Evolutionary conservation across 2,113 vertebrate species (phyloP), one percentile per base, ranked within the genome.

Genomic region (Noctilio leporinus): DNA sequence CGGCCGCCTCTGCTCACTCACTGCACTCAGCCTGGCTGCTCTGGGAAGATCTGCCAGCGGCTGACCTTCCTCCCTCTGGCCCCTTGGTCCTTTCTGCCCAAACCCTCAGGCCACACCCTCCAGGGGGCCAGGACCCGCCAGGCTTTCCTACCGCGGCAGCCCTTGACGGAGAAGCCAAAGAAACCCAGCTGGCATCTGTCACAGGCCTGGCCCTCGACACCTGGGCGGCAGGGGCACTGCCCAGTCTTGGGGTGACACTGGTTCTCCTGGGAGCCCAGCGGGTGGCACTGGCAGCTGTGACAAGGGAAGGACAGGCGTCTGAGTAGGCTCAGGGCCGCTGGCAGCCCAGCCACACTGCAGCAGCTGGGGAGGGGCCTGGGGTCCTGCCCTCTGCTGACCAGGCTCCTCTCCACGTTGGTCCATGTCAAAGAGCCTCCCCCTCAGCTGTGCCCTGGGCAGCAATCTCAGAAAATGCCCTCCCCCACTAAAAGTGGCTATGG

Each of bases 141-240:
- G 1, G 51, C 49, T 49, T 73, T 0, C 0, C 96, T 98, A 99
- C 99, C 99, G 98, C 98, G 98, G 98, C 99, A 99, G 91, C 99
- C 99, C 84, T 98, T 98, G 95, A 98, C 96, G 0, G 99, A 99
- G 98, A 99, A 99, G 95, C 99, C 98, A 0, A 99, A 99, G 98
- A 99, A 99, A 22, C 99, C 98, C 0, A 89, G 95, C 49, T 98
- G 98, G 96, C 99, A 99, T 1, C 83, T 94, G 86, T 99, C 98
- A 0, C 99, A 99, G 47, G 95, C 95, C 38, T 38, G 97, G 53
- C 99, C 99, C 0, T 97, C 97, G 47, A 99, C 98, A 0, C 99
- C 99, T 0, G 98, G 97, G 2, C 96, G 99, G 97, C 99, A 99
- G 95, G 97, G 78, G 94, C 99, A 99, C 97, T 99, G 99, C 35